These are phyloP conservation scores for Aphidius ervi DNA, from an alignment of 1,140 invertebrate species.

Conservation along the genomic window DNA sequence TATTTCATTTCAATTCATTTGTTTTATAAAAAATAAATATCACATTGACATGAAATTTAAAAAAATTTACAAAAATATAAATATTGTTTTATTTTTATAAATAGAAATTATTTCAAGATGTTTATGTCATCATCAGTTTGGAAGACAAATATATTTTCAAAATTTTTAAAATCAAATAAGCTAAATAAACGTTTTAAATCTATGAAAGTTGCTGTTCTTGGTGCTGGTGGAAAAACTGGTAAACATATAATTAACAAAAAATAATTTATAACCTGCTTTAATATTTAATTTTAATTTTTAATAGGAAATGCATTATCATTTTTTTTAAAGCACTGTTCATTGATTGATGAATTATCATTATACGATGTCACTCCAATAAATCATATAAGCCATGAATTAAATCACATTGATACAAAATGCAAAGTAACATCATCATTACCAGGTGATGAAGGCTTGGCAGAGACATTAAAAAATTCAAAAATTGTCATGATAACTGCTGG, in stretches of 20 bases:
- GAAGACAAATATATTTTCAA: conserved; percentile 1
- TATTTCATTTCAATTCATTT: not conserved
- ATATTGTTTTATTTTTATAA: not conserved
- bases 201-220: conserved; percentile 42
- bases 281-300: conserved; percentile 13
- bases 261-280: not conserved
- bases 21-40: not conserved
- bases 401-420: conserved; percentile 59
- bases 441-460: conserved; percentile 38
- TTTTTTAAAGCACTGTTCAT: conserved; percentile 57
- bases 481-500: conserved; percentile 55
- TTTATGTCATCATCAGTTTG: not conserved
- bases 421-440: conserved; percentile 60
- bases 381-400: conserved; percentile 57
- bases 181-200: conserved; percentile 24
- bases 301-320: conserved; percentile 48
- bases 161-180: not conserved
- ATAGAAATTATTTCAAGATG: not conserved
- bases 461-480: conserved; percentile 48
- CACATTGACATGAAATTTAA: conserved; percentile 11
- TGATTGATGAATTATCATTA: conserved; percentile 60
- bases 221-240: conserved; percentile 39
- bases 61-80: not conserved
- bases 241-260: conserved; percentile 7
- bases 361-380: conserved; percentile 53